phyloP scores from a whole-genome alignment of 2,888 invertebrate species.

The Clostera curtula region DNA sequence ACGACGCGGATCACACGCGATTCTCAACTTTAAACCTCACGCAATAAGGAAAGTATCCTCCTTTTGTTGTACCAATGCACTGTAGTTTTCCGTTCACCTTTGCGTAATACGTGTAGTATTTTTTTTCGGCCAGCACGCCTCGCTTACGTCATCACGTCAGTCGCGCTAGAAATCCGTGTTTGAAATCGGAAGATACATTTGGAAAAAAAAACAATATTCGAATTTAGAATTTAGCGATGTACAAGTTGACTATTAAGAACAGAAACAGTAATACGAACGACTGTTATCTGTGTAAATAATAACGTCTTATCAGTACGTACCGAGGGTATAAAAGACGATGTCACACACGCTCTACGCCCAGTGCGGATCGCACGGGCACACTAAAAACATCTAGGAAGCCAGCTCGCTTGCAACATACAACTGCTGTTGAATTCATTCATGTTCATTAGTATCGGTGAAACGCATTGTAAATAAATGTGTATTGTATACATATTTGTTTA shows the following conservation, averaged over 20 bases:
- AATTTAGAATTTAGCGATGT: constrained; percentile 2
- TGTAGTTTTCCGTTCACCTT: constrained; percentile 54
- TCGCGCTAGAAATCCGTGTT: constrained; percentile 7
- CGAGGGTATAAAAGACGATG: constrained; percentile 49
- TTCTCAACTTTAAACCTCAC: constrained; percentile 13
- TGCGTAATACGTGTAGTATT: constrained; percentile 29
- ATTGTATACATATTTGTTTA: too few relatives aligned
- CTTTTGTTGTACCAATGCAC: constrained; percentile 21
- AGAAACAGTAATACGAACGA: constrained; percentile 14
- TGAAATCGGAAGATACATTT: constrained; percentile 2
- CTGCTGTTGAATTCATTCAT: too few relatives aligned
- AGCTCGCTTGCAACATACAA: too few relatives aligned
- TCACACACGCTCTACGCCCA: constrained; percentile 36
- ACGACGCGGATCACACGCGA: constrained; percentile 14
- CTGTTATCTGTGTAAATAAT: constrained; percentile 25
- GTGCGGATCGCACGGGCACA: constrained; percentile 70
- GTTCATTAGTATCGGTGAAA: too few relatives aligned
- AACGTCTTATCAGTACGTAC: constrained; percentile 23
- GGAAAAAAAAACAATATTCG: not conserved
- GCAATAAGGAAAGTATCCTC: constrained; percentile 11
- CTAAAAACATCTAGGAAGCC: constrained; percentile 30
- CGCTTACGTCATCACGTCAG: constrained; percentile 18
- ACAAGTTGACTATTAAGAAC: constrained; percentile 11
- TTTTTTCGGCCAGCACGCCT: constrained; percentile 17
- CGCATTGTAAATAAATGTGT: too few relatives aligned